Evolutionary conservation across 2,113 vertebrate species (phyloP), one percentile per base, ranked within the genome.

Genomic region (Neodon shergylaensis): DNA sequence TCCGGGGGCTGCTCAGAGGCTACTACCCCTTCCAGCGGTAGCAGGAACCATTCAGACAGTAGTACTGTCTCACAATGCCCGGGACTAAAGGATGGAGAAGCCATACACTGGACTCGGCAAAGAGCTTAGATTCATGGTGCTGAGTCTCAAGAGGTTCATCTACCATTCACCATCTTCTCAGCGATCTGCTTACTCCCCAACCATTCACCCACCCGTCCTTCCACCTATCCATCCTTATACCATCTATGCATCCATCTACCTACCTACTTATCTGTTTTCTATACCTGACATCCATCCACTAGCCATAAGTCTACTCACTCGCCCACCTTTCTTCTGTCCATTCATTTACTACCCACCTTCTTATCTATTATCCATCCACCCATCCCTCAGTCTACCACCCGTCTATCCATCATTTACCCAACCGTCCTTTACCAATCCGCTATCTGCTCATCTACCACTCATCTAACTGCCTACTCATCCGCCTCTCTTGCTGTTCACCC

Each of bases 51-150:
- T 42, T 21, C 11, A 19, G 12, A 72, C 19, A 91, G 78, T 36
- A 39, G 19, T 47, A 47, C 24, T 28, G 42, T 16, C 17, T 61
- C 63, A 87, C 14, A 52, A 14, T 11, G 10, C 61, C 47, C 8
- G 28, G 89, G 49, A 22, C 17, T 7, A 16, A 31, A 0, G 19
- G 63, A n/a, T 24, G 1, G 66, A 72, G 65, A 76, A 90, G 13
- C 21, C 49, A 33, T 49, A 21, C 12, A 36, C n/a, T 16, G 0
- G 26, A 4, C 47, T 78, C 11, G 1, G 7, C 42, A 72, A 2
- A 4, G 22, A 76, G 12, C 16, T 19, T 24, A 21, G 33, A 11
- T 4, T 33, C 28, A 2, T 10, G 28, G 10, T 28, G 2, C 39
- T 4, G 7, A 16, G 28, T 61, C 54, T 90, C 88, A 21, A 19